Evolutionary conservation across 2,888 invertebrate species (phyloP).

Genomic region (Lasioglossum malachurum): DNA sequence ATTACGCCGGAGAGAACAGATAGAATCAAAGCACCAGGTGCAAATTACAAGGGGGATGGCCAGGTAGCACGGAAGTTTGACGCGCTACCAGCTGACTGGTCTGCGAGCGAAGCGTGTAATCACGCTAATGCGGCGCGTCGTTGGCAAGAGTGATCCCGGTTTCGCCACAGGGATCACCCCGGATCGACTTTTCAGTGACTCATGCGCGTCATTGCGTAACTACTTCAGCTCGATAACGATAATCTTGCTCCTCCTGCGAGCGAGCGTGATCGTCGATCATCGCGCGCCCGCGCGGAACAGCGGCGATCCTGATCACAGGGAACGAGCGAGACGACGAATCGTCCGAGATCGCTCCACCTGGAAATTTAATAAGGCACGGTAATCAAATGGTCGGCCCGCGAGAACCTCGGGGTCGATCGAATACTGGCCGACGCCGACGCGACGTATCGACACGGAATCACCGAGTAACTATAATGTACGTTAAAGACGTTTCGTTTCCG

Average conservation of each 20-base stretch:
- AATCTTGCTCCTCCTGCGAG: conserved; percentile 48
- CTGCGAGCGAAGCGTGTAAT: conserved; percentile 75
- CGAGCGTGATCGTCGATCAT: conserved; percentile 64
- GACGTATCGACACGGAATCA: too few relatives aligned
- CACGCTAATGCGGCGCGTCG: conserved; percentile 80
- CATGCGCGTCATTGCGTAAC: conserved; percentile 68
- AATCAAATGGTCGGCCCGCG: conserved; percentile 31
- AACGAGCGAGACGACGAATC: conserved; percentile 56
- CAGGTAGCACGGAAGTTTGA: conserved; percentile 69
- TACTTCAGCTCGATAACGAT: conserved; percentile 66
- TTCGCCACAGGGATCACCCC: conserved; percentile 69
- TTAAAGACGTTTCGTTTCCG: too few relatives aligned
- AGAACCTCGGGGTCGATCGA: not conserved
- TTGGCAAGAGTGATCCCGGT: conserved; percentile 65
- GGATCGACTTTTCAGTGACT: conserved; percentile 67
- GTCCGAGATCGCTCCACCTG: conserved; percentile 33
- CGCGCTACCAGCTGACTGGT: conserved; percentile 72
- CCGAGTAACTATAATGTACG: too few relatives aligned
- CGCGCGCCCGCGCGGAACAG: conserved; percentile 17
- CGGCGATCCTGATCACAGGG: conserved; percentile 60
- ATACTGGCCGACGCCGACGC: too few relatives aligned
- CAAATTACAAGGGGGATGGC: conserved; percentile 79
- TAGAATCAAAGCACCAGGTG: conserved; percentile 83
- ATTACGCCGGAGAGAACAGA: conserved; percentile 68
- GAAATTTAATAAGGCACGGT: conserved; percentile 47